Base-by-base conservation (phyloP, 2,797 vertebrate species). In the Danio kyathit region DNA sequence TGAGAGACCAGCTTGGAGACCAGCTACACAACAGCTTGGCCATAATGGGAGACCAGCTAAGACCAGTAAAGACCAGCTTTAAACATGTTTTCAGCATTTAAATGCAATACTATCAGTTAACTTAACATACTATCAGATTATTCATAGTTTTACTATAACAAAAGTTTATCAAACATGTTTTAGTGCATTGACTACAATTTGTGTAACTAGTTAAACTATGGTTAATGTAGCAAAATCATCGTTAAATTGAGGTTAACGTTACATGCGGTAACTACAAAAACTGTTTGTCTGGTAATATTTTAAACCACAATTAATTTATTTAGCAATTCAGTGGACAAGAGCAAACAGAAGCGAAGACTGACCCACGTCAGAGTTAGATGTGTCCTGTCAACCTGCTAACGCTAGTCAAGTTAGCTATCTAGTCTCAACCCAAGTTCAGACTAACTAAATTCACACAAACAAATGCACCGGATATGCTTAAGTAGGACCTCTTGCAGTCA, bases 351-450 rank as follows among this genome's bases (percentile, higher is more conserved):
- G 21, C 10, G 54, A 54, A 46, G 16, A 48, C 41, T 52, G 41
- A 77, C 21, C 56, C 56, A 13, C n/a, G 56, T 71, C 56, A 61
- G 66, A 64, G 74, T 51, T 38, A 72, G 49, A 40, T 64, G 56
- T 29, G 48, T n/a, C 69, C 49, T 57, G 79, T 80, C 79, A 80
- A 56, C 61, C 70, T 57, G 70, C 78, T 80, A 74, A 66, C 19
- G 48, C 38, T 38, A 63, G 56, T 54, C 63, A 46, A 63, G 56
- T 54, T 63, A 46, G 14, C 40, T 38, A 64, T 56, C 59, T 64
- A 38, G 49, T 13, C 65, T 49, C 29, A 21, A n/a, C 38, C 46
- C 14, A 64, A 72, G 5, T 65, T 65, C 16, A 29, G 11, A 65
- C 7, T 41, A 70, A 40, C 11, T 41, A 41, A 17, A 44, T 43